Evolutionary conservation across 2,888 invertebrate species (phyloP).

Genomic region (Digitonthophagus gazella): DNA sequence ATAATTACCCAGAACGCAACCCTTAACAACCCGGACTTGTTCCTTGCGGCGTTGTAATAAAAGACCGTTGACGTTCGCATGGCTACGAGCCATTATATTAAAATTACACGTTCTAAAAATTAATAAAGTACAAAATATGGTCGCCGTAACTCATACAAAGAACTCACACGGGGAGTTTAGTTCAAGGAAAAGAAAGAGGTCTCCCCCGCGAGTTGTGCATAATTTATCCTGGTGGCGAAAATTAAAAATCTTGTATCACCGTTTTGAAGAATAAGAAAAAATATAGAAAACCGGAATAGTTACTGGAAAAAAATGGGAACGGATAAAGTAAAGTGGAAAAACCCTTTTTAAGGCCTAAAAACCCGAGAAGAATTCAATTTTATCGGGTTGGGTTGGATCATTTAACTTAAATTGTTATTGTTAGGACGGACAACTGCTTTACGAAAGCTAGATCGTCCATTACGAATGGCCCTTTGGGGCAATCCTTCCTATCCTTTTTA

Average conservation of each 20-base stretch:
- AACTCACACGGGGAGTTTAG: not conserved
- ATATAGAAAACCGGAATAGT: no score
- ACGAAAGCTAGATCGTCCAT: not conserved
- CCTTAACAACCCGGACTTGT: not conserved
- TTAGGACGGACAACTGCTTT: not conserved
- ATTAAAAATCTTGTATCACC: not conserved
- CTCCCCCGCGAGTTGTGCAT: not conserved
- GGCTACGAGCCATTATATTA: slow-evolving; percentile 9
- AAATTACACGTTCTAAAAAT: slow-evolving; percentile 16
- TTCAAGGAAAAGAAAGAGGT: not conserved
- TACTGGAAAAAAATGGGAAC: no score
- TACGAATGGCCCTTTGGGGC: not conserved
- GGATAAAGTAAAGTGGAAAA: not conserved
- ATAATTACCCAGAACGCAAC: not conserved
- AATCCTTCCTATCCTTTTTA: not conserved
- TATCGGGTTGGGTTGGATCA: not conserved
- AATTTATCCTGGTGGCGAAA: not conserved
- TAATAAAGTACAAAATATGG: slow-evolving; percentile 18
- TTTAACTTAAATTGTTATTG: not conserved
- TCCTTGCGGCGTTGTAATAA: not conserved
- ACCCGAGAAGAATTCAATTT: not conserved
- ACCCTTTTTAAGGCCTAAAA: not conserved
- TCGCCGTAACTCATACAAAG: slow-evolving; percentile 10
- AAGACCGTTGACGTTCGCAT: slow-evolving; percentile 13
- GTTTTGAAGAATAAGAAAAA: not conserved